Percentiles rank a stretch among this genome's conserved stretches.
Evolutionary conservation across 1,140 invertebrate species (phyloP).

Genomic region (Sycophila sp.): DNA sequence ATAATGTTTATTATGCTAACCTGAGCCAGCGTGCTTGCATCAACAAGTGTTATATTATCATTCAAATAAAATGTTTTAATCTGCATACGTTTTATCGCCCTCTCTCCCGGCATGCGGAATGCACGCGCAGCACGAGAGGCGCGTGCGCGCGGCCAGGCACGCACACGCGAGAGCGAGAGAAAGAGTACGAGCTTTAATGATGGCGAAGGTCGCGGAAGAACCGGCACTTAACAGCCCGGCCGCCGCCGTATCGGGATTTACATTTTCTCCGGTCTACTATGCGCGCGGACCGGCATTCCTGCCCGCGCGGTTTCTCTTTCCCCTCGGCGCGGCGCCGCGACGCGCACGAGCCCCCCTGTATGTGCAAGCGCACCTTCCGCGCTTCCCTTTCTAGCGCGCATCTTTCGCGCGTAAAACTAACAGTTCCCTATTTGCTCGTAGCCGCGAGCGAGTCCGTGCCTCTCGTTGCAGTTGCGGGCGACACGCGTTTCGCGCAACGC

Average conservation of each 20-base stretch:
- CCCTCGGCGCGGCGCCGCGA: too few relatives aligned
- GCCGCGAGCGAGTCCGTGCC: too few relatives aligned
- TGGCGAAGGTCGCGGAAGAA: slow-evolving; percentile 45
- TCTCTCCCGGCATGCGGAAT: slow-evolving; percentile 53
- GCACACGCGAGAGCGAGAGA: too few relatives aligned
- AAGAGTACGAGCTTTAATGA: slow-evolving; percentile 53
- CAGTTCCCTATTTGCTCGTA: background rate
- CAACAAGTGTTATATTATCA: slow-evolving; percentile 69
- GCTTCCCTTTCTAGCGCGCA: slow-evolving; percentile 3
- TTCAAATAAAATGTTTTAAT: slow-evolving; percentile 69
- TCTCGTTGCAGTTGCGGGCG: too few relatives aligned
- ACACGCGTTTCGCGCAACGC: too few relatives aligned
- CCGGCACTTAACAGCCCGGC: slow-evolving; percentile 7
- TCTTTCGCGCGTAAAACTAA: background rate
- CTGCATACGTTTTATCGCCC: slow-evolving; percentile 67
- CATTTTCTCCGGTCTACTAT: too few relatives aligned
- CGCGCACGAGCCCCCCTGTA: background rate
- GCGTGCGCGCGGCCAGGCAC: slow-evolving; percentile 46
- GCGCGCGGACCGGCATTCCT: too few relatives aligned
- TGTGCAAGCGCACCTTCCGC: background rate
- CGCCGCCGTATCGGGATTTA: slow-evolving; percentile 5
- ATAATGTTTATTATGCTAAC: slow-evolving; percentile 68
- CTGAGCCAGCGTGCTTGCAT: too few relatives aligned
- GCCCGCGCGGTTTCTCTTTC: too few relatives aligned
- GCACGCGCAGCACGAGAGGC: slow-evolving; percentile 50